Evolutionary conservation across 2,113 vertebrate genomes (phyloP).

Genomic region (Datnioides undecimradiatus): DNA sequence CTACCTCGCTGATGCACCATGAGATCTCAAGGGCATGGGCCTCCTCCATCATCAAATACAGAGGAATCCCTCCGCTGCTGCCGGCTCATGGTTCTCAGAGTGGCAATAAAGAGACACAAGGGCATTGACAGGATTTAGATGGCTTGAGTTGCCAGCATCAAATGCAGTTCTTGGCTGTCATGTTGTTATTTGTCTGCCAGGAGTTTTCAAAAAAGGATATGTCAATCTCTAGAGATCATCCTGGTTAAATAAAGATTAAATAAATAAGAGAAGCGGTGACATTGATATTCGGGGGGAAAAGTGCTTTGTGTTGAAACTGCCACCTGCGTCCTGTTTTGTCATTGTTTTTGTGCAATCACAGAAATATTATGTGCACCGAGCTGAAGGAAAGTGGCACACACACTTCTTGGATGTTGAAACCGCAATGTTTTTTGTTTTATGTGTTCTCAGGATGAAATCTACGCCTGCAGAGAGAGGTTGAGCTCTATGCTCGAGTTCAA

Average conservation of each 20-base stretch:
- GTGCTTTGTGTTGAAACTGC: slow-evolving; percentile 57
- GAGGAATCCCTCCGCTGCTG: slow-evolving; percentile 46
- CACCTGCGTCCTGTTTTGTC: slow-evolving; percentile 78
- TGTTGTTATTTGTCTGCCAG: slow-evolving; percentile 47
- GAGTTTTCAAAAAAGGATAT: slow-evolving; percentile 45
- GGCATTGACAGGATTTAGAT: slow-evolving; percentile 36
- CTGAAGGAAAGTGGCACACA: slow-evolving; percentile 45
- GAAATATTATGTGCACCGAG: slow-evolving; percentile 49
- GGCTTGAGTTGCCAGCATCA: not conserved
- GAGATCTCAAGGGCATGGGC: slow-evolving; percentile 25
- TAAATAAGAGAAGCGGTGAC: slow-evolving; percentile 44
- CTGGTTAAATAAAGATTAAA: slow-evolving; percentile 61
- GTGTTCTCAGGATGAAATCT: slow-evolving; percentile 75
- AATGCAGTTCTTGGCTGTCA: slow-evolving; percentile 26
- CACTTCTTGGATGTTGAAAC: slow-evolving; percentile 57
- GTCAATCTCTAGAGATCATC: slow-evolving; percentile 44
- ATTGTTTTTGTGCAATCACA: slow-evolving; percentile 65
- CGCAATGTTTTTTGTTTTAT: slow-evolving; percentile 31
- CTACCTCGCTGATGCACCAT: not conserved
- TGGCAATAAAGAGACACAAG: slow-evolving; percentile 23
- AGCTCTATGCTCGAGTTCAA: slow-evolving; percentile 83
- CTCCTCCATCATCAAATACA: slow-evolving; percentile 42
- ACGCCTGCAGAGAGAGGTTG: slow-evolving; percentile 74
- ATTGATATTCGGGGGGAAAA: slow-evolving; percentile 15
- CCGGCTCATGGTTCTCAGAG: slow-evolving; percentile 18